phyloP scores from a whole-genome alignment of 2,888 invertebrate species.

The Phlogophora meticulosa region DNA sequence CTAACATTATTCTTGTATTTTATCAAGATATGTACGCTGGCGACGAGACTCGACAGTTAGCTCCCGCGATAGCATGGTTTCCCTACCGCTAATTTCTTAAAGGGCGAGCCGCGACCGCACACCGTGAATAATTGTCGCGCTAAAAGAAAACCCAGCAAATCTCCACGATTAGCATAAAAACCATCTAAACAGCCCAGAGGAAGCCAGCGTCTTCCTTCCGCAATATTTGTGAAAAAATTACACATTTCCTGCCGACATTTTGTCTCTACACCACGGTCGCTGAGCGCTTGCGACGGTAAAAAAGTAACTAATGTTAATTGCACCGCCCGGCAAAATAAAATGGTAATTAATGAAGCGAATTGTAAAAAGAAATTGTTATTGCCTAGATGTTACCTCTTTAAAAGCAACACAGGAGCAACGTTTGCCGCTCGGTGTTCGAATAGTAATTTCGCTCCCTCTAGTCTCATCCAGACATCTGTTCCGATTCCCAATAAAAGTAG shows the following conservation, averaged over 20 bases:
- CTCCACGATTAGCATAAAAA: conserved; percentile 90
- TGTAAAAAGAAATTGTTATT: conserved; percentile 81
- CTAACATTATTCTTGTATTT: conserved; percentile 34
- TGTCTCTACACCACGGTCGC: conserved; percentile 79
- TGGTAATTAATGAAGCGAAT: conserved; percentile 84
- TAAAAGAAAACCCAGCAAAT: conserved; percentile 88
- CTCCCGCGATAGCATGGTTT: conserved; percentile 48
- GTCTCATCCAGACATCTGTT: conserved; percentile 82
- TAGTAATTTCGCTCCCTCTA: conserved; percentile 67
- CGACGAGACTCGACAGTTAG: conserved; percentile 30
- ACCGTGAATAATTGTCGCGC: conserved; percentile 87
- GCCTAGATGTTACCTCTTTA: conserved; percentile 68
- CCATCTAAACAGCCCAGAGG: conserved; percentile 88
- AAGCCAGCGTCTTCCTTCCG: conserved; percentile 89
- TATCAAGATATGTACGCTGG: conserved; percentile 32
- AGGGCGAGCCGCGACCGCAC: conserved; percentile 76
- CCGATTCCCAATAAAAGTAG: conserved; percentile 85
- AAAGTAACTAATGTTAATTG: conserved; percentile 88
- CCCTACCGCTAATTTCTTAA: conserved; percentile 81
- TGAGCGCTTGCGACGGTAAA: conserved; percentile 76
- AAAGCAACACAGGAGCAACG: conserved; percentile 64
- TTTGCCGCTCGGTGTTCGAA: conserved; percentile 56
- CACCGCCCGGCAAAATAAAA: conserved; percentile 82
- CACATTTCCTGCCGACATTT: conserved; percentile 88
- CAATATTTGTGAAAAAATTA: conserved; percentile 90